Evolutionary conservation across 2,113 vertebrate species (phyloP).

Genomic region (Conger conger): DNA sequence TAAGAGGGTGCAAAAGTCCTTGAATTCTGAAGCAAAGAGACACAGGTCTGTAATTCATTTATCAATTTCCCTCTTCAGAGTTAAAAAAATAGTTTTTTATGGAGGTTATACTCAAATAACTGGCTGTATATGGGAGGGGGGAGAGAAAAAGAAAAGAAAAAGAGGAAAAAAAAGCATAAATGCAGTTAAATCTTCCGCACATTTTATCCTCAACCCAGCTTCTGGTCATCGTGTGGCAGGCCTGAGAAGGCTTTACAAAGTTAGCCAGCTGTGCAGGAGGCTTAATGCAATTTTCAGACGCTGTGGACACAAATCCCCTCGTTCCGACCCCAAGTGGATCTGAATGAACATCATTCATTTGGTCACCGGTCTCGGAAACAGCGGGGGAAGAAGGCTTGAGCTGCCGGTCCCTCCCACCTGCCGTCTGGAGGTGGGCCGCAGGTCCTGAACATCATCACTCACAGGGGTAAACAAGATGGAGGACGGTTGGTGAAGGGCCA

Average conservation of each 20-base stretch:
- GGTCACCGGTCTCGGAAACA: not conserved
- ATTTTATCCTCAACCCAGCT: not conserved
- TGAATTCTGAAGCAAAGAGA: not conserved
- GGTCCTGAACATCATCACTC: not conserved
- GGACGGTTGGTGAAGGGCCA: not conserved
- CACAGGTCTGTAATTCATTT: not conserved
- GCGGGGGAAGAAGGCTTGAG: not conserved
- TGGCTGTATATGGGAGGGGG: not conserved
- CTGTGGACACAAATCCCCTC: not conserved
- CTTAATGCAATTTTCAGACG: not conserved
- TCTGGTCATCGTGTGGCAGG: not conserved
- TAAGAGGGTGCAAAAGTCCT: not conserved
- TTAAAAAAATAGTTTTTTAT: not conserved
- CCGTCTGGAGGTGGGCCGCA: not conserved
- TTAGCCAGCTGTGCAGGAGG: conserved; percentile 1
- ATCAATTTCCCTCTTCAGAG: not conserved
- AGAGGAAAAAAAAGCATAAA: not conserved
- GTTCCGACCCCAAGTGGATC: not conserved
- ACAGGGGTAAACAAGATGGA: not conserved
- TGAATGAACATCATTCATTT: not conserved
- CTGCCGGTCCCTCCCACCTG: not conserved
- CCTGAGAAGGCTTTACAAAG: not conserved
- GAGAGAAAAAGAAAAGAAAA: too few species aligned
- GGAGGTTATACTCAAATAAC: not conserved
- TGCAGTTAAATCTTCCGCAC: not conserved